phyloP scores from a whole-genome alignment of 2,888 invertebrate species.

The Drosophila greeni region DNA sequence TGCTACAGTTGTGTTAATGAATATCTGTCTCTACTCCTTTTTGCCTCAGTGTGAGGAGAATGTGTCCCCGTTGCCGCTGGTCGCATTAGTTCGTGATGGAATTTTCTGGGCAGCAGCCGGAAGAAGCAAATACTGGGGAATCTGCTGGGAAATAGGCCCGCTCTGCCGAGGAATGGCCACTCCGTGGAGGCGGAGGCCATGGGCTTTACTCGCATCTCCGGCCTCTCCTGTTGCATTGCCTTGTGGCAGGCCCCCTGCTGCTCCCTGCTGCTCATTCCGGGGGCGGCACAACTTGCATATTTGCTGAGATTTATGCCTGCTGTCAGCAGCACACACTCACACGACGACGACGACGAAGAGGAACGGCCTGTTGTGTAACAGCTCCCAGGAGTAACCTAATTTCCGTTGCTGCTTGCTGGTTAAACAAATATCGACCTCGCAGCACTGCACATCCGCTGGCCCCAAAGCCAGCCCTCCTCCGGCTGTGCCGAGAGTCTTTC shows the following conservation, averaged over 20 bases:
- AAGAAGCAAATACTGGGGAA: not conserved
- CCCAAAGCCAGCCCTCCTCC: conserved; percentile 10
- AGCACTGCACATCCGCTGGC: conserved; percentile 39
- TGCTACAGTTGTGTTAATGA: not conserved
- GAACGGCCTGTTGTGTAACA: conserved; percentile 47
- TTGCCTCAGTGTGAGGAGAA: not conserved
- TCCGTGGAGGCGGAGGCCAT: not conserved
- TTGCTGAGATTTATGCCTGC: conserved; percentile 55
- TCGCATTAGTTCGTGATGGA: conserved; percentile 29
- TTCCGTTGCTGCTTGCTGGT: conserved; percentile 49
- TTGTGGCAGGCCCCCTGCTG: conserved; percentile 26
- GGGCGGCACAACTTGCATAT: conserved; percentile 55
- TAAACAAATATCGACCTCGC: conserved; percentile 61
- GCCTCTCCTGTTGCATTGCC: conserved; percentile 29
- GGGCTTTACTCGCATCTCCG: not conserved
- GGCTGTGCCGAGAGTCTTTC: conserved; percentile 10
- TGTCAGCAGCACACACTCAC: conserved; percentile 23
- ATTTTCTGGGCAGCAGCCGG: conserved; percentile 9
- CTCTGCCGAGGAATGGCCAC: conserved; percentile 1
- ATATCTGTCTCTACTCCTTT: not conserved
- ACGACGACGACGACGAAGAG: not conserved
- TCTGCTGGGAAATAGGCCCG: not conserved
- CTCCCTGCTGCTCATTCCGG: conserved; percentile 36
- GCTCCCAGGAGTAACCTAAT: conserved; percentile 64
- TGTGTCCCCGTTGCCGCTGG: not conserved